Base-by-base conservation (phyloP, 2,797 vertebrate genomes). In the Trachops cirrhosus region DNA sequence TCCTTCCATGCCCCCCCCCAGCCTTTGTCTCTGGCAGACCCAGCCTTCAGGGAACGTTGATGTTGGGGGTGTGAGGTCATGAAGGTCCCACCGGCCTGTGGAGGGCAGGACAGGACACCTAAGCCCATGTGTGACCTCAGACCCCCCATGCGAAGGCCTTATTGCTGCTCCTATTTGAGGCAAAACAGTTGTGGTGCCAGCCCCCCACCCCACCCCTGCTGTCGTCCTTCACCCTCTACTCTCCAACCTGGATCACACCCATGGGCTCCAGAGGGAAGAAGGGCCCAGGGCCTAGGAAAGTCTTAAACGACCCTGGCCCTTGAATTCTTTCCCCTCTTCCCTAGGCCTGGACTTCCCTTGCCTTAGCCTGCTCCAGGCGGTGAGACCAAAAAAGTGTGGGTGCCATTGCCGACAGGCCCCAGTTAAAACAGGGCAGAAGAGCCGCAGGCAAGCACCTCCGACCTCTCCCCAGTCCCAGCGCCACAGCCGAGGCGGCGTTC, bases 181-280 rank as follows among this genome's bases (percentile, higher is more conserved):
- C 41, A 59, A 95, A 50, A 68, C 15, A 44, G 77, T 59, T 3
- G 3, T n/a, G 46, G 11, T 22, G 6, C 32, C 67, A 26, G 32
- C 2, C 48, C 22, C 26, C 5, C 24, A 1, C n/a, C 41, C 21
- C 18, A 4, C 21, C 10, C 41, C 50, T 0, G 1, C 34, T 29
- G 8, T 21, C 50, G 29, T 29, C 26, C 9, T 6, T 68, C 4
- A 34, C 32, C 37, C 44, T 50, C 37, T 48, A 15, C 19, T 57
- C 39, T 48, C 74, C 37, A 37, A 26, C 67, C 26, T 24, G 77
- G 16, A 22, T 39, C 16, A 2, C 12, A 44, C 32, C 52, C 21
- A 62, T 34, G 62, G 70, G 37, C 15, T 68, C 32, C 15, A 21
- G 39, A 5, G 54, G 5, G 39, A 54, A 64, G 52, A 9, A 37